Evolutionary conservation across 2,113 vertebrate species (phyloP).

Genomic region (Diadophis punctatus): DNA sequence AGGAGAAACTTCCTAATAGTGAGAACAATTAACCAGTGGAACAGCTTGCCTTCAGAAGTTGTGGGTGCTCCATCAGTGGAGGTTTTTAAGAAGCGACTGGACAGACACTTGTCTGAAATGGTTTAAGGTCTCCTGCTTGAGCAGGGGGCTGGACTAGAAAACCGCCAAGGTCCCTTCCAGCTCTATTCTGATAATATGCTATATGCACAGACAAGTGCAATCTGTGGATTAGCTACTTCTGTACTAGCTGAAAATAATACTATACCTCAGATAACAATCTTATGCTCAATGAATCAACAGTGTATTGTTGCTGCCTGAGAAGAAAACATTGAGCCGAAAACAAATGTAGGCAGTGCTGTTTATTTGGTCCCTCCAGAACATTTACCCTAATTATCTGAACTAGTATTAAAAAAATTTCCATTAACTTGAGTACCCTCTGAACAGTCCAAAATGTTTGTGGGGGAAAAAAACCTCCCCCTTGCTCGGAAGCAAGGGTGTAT

Average conservation of each 20-base stretch:
- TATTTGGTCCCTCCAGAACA: not conserved
- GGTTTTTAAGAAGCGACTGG: not conserved
- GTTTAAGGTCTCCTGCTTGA: not conserved
- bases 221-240: not conserved
- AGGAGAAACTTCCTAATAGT: not conserved
- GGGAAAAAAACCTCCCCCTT: not conserved
- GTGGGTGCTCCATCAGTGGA: not conserved
- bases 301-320: not conserved
- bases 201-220: not conserved
- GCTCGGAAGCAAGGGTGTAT: conserved; percentile 3
- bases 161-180: not conserved
- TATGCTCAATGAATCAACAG: not conserved
- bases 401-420: conserved; percentile 13
- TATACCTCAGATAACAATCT: not conserved
- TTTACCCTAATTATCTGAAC: conserved; percentile 25
- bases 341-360: not conserved
- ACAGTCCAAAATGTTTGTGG: conserved; percentile 3
- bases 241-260: not conserved
- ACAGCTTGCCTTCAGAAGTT: not conserved
- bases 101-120: not conserved
- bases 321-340: not conserved
- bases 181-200: not conserved
- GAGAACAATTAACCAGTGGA: not conserved
- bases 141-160: not conserved
- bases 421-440: conserved; percentile 1